Evolutionary conservation across 2,797 vertebrate genomes (phyloP).

Genomic region (Takifugu rubripes): DNA sequence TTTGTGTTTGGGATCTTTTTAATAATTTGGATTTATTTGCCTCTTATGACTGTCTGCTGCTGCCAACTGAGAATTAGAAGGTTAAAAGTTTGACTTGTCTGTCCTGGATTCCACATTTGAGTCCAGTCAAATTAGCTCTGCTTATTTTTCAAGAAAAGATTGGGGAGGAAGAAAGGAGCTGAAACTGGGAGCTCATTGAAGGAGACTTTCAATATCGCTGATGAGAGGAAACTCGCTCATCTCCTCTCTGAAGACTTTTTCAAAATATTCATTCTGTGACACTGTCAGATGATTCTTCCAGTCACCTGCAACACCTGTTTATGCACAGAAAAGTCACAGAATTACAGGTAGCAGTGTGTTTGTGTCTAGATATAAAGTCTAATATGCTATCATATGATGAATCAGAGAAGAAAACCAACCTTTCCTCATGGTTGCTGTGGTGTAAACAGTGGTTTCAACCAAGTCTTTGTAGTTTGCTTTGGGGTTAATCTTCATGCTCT

Average conservation of each 20-base stretch:
- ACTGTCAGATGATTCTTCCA: slow-evolving; percentile 30
- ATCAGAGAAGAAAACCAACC: slow-evolving; percentile 4
- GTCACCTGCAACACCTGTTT: slow-evolving; percentile 69
- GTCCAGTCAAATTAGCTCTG: no score
- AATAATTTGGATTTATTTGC: no score
- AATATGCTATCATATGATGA: no score
- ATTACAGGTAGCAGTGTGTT: background rate
- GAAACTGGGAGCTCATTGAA: no score
- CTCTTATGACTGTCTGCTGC: no score
- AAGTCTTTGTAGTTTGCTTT: slow-evolving; percentile 26
- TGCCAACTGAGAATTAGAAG: no score
- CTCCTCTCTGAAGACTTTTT: slow-evolving; percentile 14
- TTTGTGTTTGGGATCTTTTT: no score
- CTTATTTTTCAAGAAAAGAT: no score
- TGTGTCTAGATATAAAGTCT: no score
- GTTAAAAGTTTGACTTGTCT: no score
- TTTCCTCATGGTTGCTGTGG: slow-evolving; percentile 16
- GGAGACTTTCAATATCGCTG: background rate
- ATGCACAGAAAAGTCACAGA: background rate
- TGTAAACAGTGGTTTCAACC: background rate
- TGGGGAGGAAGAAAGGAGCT: no score
- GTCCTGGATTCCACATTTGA: no score
- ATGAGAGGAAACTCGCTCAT: slow-evolving; percentile 4
- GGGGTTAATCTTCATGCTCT: slow-evolving; percentile 33
- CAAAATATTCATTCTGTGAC: slow-evolving; percentile 27